Percentiles rank a stretch among this genome's conserved stretches.
Conservation (phyloP, 2,797 vertebrate species). For the Morus bassanus region DNA sequence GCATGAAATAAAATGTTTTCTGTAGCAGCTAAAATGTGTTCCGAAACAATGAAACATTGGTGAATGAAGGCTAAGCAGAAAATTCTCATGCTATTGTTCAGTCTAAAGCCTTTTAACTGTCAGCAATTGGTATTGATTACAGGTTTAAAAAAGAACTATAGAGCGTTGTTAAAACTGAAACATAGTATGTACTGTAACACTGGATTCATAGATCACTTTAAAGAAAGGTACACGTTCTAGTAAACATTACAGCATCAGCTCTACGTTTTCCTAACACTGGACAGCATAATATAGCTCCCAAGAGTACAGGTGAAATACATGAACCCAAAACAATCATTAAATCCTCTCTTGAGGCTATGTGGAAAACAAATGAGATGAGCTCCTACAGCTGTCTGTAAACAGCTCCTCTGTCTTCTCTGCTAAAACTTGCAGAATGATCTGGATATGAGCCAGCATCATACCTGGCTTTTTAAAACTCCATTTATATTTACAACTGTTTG, state of each 20-base stretch:
- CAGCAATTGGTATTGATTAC: neutral
- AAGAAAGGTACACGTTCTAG: neutral
- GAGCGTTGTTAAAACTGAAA: neutral
- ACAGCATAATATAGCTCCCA: neutral
- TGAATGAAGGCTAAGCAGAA: slow-evolving; percentile 1
- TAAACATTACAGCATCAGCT: neutral
- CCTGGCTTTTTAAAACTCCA: neutral
- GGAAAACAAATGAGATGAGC: slow-evolving; percentile 1
- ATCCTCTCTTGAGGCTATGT: neutral
- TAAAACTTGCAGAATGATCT: slow-evolving; percentile 2
- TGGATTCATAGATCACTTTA: neutral
- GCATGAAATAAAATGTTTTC: neutral
- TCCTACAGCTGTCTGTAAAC: slow-evolving; percentile 12
- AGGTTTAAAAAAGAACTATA: neutral
- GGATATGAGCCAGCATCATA: neutral
- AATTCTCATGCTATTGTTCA: neutral
- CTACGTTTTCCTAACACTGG: neutral
- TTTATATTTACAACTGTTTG: neutral
- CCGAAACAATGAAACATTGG: neutral
- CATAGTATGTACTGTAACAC: neutral
- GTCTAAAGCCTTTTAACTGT: neutral
- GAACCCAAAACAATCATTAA: slow-evolving; percentile 26
- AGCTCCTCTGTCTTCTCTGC: neutral
- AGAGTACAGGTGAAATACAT: neutral
- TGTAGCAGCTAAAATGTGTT: neutral